Conservation (phyloP, 2,888 invertebrate genomes). For the Ophraella communa region DNA sequence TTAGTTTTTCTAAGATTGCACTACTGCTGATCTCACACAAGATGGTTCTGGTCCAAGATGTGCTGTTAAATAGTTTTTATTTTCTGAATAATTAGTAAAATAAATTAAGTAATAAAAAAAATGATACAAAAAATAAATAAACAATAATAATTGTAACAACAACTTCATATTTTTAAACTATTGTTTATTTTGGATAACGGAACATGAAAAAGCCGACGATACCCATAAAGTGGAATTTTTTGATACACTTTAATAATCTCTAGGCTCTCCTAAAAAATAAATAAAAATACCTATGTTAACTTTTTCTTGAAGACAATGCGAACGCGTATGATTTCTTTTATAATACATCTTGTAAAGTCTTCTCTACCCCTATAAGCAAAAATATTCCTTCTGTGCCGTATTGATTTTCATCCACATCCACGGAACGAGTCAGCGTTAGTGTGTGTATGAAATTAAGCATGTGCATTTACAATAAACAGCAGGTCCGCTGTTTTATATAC, state of each 20-base stretch:
- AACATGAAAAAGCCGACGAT: not conserved
- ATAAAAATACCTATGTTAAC: slow-evolving; percentile 11
- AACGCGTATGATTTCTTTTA: slow-evolving; percentile 47
- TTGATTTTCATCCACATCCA: slow-evolving; percentile 60
- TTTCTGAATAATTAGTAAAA: no score
- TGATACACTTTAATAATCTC: slow-evolving; percentile 20
- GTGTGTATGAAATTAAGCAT: slow-evolving; percentile 58
- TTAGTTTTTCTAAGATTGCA: no score
- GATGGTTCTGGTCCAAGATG: no score
- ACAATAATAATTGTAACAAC: no score
- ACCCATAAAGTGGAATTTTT: slow-evolving; percentile 13
- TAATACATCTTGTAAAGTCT: slow-evolving; percentile 50
- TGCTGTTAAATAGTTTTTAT: no score
- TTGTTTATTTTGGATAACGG: not conserved
- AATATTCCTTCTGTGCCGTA: slow-evolving; percentile 61
- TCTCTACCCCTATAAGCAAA: slow-evolving; percentile 59
- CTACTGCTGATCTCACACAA: no score
- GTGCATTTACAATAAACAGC: slow-evolving; percentile 59
- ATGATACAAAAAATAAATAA: no score
- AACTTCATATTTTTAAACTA: no score
- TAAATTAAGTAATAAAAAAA: no score
- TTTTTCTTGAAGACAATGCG: slow-evolving; percentile 26
- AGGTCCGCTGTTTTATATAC: slow-evolving; percentile 58
- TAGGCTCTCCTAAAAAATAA: slow-evolving; percentile 6
- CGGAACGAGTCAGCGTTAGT: slow-evolving; percentile 53